A percentile compares a stretch with the other conserved stretches of the same genome.
These are phyloP conservation scores for Melanocharis versteri DNA, from an alignment of 2,113 vertebrate genomes.

Conservation along the genomic window DNA sequence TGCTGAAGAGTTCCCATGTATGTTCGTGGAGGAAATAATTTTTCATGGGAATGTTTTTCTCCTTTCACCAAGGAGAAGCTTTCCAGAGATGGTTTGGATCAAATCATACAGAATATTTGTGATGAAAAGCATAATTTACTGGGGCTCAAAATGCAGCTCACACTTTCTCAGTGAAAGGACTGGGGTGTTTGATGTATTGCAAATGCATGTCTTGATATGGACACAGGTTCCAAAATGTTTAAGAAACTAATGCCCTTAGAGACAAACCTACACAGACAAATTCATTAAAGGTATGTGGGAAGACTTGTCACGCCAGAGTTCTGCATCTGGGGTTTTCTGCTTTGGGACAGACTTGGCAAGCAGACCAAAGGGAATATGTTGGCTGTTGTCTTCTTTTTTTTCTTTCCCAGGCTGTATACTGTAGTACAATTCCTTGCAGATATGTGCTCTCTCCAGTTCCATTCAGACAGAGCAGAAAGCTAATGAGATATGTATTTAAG, in stretches of 20 bases:
- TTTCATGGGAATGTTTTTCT: conserved; percentile 33
- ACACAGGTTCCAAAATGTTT: background rate
- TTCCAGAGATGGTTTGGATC: conserved; percentile 32
- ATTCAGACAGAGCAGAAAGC: background rate
- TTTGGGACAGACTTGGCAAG: background rate
- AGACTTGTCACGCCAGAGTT: background rate
- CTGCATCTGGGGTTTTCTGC: background rate
- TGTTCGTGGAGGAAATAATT: conserved; percentile 39
- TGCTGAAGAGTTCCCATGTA: conserved; percentile 4
- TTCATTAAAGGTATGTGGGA: background rate
- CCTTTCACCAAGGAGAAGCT: background rate
- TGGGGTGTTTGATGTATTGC: background rate
- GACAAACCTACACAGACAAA: background rate
- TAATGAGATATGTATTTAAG: background rate
- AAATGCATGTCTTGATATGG: background rate
- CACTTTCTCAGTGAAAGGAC: background rate
- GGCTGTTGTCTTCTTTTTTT: background rate
- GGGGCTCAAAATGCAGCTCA: background rate
- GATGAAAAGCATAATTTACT: conserved; percentile 15
- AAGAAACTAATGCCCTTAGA: background rate
- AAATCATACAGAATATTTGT: background rate
- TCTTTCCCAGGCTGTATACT: background rate
- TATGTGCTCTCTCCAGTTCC: background rate
- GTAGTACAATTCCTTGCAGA: background rate
- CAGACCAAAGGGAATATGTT: background rate